Evolutionary conservation across 2,888 invertebrate genomes (phyloP).

Genomic region (Ophion ventricosus): DNA sequence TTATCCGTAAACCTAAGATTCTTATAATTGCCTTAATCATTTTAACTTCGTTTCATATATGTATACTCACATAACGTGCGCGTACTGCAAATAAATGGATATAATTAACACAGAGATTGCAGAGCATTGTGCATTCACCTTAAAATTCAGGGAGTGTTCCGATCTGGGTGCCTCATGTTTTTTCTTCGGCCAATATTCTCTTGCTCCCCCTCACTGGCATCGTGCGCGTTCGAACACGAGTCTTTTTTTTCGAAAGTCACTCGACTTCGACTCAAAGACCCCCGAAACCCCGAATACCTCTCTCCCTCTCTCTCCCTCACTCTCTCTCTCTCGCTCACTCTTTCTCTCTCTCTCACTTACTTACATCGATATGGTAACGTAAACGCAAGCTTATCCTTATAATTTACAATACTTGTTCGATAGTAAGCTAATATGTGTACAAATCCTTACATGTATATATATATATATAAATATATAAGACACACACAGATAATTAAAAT

Average conservation of each 20-base stretch:
- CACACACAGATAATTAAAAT: conserved; percentile 71
- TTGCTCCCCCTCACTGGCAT: conserved; percentile 78
- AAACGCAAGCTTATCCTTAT: conserved; percentile 67
- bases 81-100: conserved; percentile 82
- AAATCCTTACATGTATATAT: conserved; percentile 68
- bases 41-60: conserved; percentile 75
- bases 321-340: conserved; percentile 47
- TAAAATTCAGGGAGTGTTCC: conserved; percentile 82
- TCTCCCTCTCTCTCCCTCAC: conserved; percentile 73
- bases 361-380: conserved; percentile 59
- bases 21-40: conserved; percentile 66
- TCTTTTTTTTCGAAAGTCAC: conserved; percentile 72
- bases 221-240: conserved; percentile 77
- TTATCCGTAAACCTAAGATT: conserved; percentile 66
- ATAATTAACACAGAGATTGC: conserved; percentile 83
- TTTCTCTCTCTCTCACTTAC: conserved; percentile 13
- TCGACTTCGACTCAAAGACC: conserved; percentile 73
- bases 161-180: conserved; percentile 79
- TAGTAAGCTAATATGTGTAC: conserved; percentile 66
- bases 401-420: conserved; percentile 70
- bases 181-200: conserved; percentile 79
- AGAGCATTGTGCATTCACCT: conserved; percentile 84
- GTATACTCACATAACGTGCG: conserved; percentile 81
- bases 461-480: conserved; percentile 52
- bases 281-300: conserved; percentile 74